Evolutionary conservation across 2,113 vertebrate genomes (phyloP).

Genomic region (Aphelocoma coerulescens): DNA sequence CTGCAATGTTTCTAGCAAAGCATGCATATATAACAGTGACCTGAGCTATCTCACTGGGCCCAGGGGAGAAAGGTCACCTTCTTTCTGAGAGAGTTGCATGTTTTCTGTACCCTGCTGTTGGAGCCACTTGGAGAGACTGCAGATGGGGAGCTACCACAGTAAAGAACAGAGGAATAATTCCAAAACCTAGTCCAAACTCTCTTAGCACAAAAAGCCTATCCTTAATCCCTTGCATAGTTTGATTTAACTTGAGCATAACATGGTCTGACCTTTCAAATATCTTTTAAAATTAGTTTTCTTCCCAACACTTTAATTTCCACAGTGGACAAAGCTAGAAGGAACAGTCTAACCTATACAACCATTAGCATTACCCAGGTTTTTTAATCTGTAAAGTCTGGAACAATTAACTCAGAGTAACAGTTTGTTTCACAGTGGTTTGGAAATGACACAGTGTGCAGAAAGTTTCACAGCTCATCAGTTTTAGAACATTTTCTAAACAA

Average conservation of each 20-base stretch:
- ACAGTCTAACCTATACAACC: neutral
- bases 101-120: neutral
- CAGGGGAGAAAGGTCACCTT: neutral
- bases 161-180: neutral
- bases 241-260: neutral
- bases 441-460: neutral
- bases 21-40: neutral
- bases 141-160: neutral
- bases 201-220: neutral
- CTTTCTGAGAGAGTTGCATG: neutral
- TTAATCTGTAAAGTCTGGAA: neutral
- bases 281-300: conserved; percentile 17
- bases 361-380: neutral
- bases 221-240: neutral
- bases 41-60: neutral
- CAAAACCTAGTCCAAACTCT: neutral
- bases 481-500: conserved; percentile 55
- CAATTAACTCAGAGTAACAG: conserved; percentile 8
- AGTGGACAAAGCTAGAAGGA: neutral
- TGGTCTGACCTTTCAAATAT: neutral
- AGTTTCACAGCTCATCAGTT: conserved; percentile 14
- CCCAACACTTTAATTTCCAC: neutral
- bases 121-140: neutral
- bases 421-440: conserved; percentile 20
- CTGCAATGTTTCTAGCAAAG: neutral